Base-by-base conservation (phyloP, 2,113 vertebrate genomes). In the Peromyscus polionotus region DNA sequence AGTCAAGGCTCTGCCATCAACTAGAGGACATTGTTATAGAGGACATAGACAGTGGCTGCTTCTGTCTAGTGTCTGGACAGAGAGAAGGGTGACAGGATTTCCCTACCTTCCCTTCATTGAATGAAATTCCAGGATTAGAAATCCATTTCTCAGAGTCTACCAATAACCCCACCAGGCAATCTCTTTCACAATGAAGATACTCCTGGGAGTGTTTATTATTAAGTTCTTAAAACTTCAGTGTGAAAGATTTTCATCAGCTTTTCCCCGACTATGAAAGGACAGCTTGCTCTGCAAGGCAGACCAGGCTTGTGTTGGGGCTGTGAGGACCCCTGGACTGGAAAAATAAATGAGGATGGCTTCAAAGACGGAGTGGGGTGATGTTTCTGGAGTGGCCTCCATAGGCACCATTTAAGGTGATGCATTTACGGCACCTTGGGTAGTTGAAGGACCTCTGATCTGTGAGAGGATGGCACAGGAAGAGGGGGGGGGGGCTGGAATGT, bases 161-260 rank as follows among this genome's bases (percentile, higher is more conserved):
- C 97, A 89, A 97, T 97, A 97, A 95, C 91, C 77, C 94, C 94
- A 96, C 83, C 86, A 97, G 95, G 83, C 93, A 96, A 97, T 91
- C 91, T 95, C 95, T 97, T 97, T 97, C 91, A 95, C 96, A 97
- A 98, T 96, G 96, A 97, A 97, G 94, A 96, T 87, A 65, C 98
- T 97, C 96, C 45, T 84, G 95, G 95, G 97, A 96, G 51, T 87
- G 80, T 91, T 97, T 93, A 87, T 94, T 91, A 84, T 97, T 96
- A 97, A 96, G 93, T 94, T 95, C 86, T 96, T 96, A 96, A 96
- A 94, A 96, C 97, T 87, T 96, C 95, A 39, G 61, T 72, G 79
- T 87, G 77, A 91, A 96, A 92, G 89, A 96, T 94, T 98, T 97
- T 95, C 95, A 96, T 97, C 93, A 91, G 95, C 77, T 73, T 88